phyloP scores from a whole-genome alignment of 2,888 invertebrate genomes.

The Alloscopus bannaensis region DNA sequence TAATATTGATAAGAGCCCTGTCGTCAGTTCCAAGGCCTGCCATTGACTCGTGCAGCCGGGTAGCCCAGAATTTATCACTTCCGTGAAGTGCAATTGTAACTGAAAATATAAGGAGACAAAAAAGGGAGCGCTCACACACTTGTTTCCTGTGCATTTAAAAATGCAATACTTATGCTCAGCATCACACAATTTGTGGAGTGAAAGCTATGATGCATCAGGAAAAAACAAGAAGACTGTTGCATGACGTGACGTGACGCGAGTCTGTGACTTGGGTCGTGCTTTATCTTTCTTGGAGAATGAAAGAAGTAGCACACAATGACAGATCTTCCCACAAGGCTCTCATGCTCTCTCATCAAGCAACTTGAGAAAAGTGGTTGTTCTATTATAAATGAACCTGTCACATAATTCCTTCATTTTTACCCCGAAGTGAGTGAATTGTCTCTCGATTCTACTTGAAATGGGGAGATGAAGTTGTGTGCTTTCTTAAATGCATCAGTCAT shows the following conservation, averaged over 20 bases:
- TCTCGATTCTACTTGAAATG: conserved; percentile 9
- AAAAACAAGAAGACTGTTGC: neutral
- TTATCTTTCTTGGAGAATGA: neutral
- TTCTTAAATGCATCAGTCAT: conserved; percentile 29
- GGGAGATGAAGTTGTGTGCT: neutral
- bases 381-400: conserved; percentile 57
- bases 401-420: conserved; percentile 49
- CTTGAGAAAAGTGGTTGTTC: conserved; percentile 24
- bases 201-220: too few species aligned
- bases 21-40: conserved; percentile 86
- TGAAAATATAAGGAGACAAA: too few species aligned
- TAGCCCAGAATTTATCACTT: conserved; percentile 82
- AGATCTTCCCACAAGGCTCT: conserved; percentile 45
- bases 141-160: too few species aligned
- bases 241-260: too few species aligned
- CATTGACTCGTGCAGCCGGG: conserved; percentile 85
- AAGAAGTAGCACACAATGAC: conserved; percentile 26
- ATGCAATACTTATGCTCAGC: too few species aligned
- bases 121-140: too few species aligned
- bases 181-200: too few species aligned
- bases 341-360: conserved; percentile 31
- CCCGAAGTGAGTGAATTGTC: conserved; percentile 39
- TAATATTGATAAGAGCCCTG: conserved; percentile 84
- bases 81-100: conserved; percentile 54
- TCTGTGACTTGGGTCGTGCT: too few species aligned